Evolutionary conservation across 2,113 vertebrate genomes (phyloP), one percentile per base, ranked within the genome.

Genomic region (Mustela nigripes): DNA sequence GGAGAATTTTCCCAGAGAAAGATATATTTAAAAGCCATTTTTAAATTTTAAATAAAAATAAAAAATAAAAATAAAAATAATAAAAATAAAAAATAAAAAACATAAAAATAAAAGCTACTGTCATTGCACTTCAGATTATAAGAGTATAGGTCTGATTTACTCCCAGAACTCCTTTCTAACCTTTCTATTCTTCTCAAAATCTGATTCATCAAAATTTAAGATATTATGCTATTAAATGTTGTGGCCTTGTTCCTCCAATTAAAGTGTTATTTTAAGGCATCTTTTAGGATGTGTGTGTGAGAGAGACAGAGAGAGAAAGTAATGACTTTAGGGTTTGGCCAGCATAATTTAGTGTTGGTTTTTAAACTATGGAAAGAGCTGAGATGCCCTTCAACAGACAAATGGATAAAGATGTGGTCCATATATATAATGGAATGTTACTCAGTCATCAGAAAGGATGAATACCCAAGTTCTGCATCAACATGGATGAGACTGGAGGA

Each of bases 1-100:
- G 87, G 88, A 92, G 88, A 92, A 76, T 82, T 92, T 91, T 15
- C 62, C 73, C 73, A 89, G 65, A 96, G 94, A 95, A 96, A 65
- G 39, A 39, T 60, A 15, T 65, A 60, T 48, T 65, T 97, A 73
- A 97, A 97, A 89, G 24, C 60, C 53, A 60, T 96, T 19, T 96
- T 97, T 91, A 96, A 94, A 86, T 19, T 86, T 53, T 96, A 78
- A 95, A n/a, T 21, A 84, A 15, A 2, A 14, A 81, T 12, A 42
- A 19, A 53, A 80, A 92, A 81, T 12, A 42, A 19, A 53, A 80
- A 92, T 78, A 85, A 58, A 95, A 67, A 36, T 36, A 36, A 36
- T 36, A 36, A 36, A 36, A 36, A 36, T 36, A 36, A 36, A 36
- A 36, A 36, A 36, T 36, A 36, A 36, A 36, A 36, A 36, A 2